Evolutionary conservation across 2,888 invertebrate genomes (phyloP).

Genomic region (Eupithecia subumbrata): DNA sequence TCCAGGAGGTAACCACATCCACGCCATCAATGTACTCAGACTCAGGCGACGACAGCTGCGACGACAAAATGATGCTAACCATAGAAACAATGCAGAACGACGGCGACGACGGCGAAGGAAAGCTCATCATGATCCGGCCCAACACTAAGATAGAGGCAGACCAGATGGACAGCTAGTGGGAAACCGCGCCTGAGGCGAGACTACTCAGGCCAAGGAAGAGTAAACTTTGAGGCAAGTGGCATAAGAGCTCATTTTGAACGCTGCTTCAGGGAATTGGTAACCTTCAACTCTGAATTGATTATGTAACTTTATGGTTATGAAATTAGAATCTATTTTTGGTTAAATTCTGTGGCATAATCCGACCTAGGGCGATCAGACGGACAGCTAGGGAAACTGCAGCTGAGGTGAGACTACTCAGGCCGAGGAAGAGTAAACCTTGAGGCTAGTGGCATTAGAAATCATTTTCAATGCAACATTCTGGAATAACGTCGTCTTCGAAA

Average conservation of each 20-base stretch:
- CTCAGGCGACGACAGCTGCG: slow-evolving; percentile 88
- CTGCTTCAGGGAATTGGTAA: background rate
- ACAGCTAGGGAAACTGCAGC: slow-evolving; percentile 62
- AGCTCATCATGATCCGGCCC: slow-evolving; percentile 69
- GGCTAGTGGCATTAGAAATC: background rate
- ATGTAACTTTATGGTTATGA: background rate
- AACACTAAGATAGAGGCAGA: slow-evolving; percentile 69
- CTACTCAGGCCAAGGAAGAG: slow-evolving; percentile 27
- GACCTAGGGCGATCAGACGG: slow-evolving; percentile 64
- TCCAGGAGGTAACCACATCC: slow-evolving; percentile 84
- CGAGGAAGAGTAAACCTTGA: slow-evolving; percentile 12
- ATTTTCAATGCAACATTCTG: background rate
- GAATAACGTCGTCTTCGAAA: background rate
- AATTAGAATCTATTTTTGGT: background rate
- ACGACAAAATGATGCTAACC: slow-evolving; percentile 91
- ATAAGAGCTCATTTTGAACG: background rate
- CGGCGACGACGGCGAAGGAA: slow-evolving; percentile 80
- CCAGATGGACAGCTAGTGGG: slow-evolving; percentile 68
- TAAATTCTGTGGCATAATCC: slow-evolving; percentile 50
- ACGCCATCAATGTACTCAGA: slow-evolving; percentile 87
- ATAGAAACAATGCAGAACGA: slow-evolving; percentile 87
- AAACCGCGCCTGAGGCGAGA: slow-evolving; percentile 36
- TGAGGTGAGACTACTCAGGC: slow-evolving; percentile 26
- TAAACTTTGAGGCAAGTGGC: background rate
- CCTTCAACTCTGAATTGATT: background rate